These are phyloP conservation scores for Lontra canadensis DNA, from an alignment of 2,113 vertebrate species.

Conservation along the genomic window DNA sequence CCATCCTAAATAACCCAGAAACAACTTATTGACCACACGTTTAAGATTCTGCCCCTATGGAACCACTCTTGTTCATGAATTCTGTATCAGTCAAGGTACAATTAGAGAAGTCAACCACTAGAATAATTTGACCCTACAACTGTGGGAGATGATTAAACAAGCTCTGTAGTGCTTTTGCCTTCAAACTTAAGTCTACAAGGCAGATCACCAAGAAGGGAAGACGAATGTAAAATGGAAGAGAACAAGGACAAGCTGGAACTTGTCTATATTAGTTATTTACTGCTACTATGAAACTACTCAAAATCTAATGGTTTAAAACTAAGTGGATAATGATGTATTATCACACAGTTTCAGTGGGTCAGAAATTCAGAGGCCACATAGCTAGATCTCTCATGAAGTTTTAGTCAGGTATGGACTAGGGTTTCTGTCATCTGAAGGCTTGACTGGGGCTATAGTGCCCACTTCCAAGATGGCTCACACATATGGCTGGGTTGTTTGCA, in stretches of 20 bases:
- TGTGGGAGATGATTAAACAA: background rate
- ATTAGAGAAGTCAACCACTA: background rate
- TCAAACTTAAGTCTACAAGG: background rate
- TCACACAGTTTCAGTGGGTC: background rate
- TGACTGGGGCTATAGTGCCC: background rate
- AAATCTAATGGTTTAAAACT: background rate
- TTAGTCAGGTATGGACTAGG: background rate
- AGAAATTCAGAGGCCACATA: background rate
- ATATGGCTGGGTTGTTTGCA: too few relatives aligned
- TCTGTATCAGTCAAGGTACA: background rate
- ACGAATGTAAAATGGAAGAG: background rate
- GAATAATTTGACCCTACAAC: background rate
- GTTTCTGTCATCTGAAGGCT: background rate
- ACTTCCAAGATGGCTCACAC: background rate
- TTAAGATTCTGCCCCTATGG: background rate
- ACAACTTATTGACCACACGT: background rate
- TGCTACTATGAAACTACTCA: background rate
- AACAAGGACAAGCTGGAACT: background rate
- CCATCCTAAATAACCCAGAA: background rate
- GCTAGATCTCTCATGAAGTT: background rate
- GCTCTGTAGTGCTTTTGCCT: background rate
- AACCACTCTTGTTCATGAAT: background rate
- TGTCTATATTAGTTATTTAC: background rate
- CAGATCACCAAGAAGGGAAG: background rate
- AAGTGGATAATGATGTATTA: background rate